Conservation (phyloP, 2,888 invertebrate species). For the Tinea pellionella region DNA sequence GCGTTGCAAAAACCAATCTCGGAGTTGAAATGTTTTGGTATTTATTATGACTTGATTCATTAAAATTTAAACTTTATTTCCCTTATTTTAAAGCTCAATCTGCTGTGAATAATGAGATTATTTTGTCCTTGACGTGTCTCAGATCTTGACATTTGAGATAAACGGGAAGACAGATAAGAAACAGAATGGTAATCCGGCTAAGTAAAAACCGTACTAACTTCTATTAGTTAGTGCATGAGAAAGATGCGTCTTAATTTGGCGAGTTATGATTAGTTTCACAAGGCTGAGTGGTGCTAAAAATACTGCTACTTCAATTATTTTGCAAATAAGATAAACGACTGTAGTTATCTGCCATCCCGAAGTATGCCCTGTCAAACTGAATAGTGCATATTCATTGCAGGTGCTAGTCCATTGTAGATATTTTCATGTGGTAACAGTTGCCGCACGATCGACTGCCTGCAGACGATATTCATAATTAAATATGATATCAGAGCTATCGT, state of each 20-base stretch:
- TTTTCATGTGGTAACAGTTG: no score
- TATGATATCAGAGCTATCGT: no score
- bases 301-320: not conserved
- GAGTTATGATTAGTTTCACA: not conserved
- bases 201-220: not conserved
- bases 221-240: not conserved
- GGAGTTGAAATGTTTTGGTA: not conserved
- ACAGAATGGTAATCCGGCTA: not conserved
- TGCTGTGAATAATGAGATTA: not conserved
- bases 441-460: no score
- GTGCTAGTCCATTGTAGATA: no score
- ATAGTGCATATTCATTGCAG: no score
- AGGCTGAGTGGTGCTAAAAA: not conserved
- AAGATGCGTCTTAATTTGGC: not conserved
- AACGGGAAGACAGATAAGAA: slow-evolving; percentile 31
- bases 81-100: not conserved
- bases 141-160: slow-evolving; percentile 35
- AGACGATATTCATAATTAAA: no score
- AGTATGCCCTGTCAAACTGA: no score
- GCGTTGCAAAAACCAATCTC: not conserved
- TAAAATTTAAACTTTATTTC: not conserved
- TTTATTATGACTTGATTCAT: not conserved
- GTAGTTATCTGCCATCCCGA: no score
- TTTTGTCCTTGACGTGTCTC: slow-evolving; percentile 37
- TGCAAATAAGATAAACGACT: no score